phyloP scores from a whole-genome alignment of 1,140 invertebrate species.

The Zaprionus lachaisei region DNA sequence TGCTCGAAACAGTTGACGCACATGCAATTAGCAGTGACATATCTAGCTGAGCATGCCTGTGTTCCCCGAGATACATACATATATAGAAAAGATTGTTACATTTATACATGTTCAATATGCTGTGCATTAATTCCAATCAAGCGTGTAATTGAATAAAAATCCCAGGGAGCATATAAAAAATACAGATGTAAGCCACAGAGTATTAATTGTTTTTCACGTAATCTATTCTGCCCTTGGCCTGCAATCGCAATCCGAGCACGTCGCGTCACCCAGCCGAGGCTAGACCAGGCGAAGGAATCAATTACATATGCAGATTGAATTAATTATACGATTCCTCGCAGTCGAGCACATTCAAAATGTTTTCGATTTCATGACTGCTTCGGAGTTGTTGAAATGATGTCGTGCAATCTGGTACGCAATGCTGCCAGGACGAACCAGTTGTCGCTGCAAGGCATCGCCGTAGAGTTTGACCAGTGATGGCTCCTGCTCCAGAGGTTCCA shows the following conservation, averaged over 20 bases:
- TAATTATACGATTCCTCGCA: conserved; percentile 32
- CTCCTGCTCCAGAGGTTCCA: conserved; percentile 89
- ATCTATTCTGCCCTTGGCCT: conserved; percentile 15
- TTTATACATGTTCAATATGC: conserved; percentile 7
- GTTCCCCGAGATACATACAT: conserved; percentile 1
- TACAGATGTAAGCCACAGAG: conserved; percentile 8
- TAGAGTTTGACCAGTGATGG: conserved; percentile 88
- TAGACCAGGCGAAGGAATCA: background rate
- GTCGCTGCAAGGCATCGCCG: conserved; percentile 86
- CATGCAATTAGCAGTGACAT: conserved; percentile 59
- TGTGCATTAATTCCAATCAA: conserved; percentile 32
- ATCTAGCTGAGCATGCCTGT: conserved; percentile 15
- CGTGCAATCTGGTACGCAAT: conserved; percentile 87
- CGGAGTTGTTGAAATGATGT: conserved; percentile 86
- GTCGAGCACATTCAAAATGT: conserved; percentile 49
- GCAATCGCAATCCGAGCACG: conserved; percentile 1
- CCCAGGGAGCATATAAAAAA: conserved; percentile 1
- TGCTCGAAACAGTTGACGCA: conserved; percentile 56
- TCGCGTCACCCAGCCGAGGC: too few relatives aligned
- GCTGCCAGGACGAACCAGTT: conserved; percentile 86
- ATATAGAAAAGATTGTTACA: background rate
- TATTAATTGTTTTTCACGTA: conserved; percentile 39
- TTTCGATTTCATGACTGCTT: conserved; percentile 52
- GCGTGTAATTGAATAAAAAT: conserved; percentile 45
- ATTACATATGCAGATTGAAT: conserved; percentile 27